These are phyloP conservation scores for Cheiracanthium punctorium DNA, from an alignment of 2,888 invertebrate genomes.

Conservation along the genomic window DNA sequence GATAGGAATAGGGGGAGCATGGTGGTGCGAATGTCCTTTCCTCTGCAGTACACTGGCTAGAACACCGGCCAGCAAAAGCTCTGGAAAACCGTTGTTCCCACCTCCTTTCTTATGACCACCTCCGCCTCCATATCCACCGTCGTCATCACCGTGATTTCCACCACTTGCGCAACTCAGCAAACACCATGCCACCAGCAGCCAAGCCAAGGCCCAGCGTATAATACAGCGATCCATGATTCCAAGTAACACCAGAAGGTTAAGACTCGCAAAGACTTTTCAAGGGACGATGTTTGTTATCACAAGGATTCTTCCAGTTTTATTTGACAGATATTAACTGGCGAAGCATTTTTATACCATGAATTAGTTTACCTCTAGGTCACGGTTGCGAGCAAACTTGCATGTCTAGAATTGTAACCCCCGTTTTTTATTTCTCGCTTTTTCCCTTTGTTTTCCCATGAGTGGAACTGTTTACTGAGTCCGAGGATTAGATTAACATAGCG, in stretches of 20 bases:
- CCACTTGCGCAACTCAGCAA: not conserved
- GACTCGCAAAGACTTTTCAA: not conserved
- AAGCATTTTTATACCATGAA: not conserved
- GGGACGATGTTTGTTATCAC: not conserved
- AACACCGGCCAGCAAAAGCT: slow-evolving; percentile 11
- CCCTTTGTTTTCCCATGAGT: not conserved
- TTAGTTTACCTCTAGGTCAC: not conserved
- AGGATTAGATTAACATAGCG: not conserved
- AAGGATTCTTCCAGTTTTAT: not conserved
- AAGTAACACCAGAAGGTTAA: too few species aligned
- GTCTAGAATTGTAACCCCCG: not conserved
- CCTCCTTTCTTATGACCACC: slow-evolving; percentile 5
- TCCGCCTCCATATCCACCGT: not conserved
- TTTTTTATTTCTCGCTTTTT: not conserved
- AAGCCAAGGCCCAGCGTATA: not conserved
- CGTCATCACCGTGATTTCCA: not conserved
- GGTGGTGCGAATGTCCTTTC: not conserved
- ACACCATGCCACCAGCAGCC: slow-evolving; percentile 7
- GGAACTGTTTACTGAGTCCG: not conserved
- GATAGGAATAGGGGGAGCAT: slow-evolving; percentile 14
- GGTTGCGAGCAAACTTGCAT: not conserved
- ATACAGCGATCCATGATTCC: not conserved
- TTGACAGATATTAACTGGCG: not conserved
- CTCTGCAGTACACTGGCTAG: slow-evolving; percentile 22
- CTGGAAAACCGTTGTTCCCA: not conserved